Percentiles rank a stretch among this genome's conserved stretches.
Conservation (phyloP, 2,797 vertebrate genomes). For the Vultur gryphus region DNA sequence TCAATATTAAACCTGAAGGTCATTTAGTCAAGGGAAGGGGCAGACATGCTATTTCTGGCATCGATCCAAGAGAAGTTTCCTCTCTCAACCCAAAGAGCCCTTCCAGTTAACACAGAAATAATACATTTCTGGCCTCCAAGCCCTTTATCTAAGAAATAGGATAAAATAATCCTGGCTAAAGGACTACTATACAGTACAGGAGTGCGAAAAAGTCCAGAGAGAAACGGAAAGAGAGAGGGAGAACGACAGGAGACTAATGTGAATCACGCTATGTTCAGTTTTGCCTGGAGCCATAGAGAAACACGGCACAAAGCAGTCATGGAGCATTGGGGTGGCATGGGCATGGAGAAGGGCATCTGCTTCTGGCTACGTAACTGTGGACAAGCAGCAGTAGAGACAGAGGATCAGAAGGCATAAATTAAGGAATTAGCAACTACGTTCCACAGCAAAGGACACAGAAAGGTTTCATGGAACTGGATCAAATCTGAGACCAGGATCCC, state of each 20-base stretch:
- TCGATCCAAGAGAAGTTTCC: neutral
- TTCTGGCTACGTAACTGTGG: neutral
- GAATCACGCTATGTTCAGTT: rapidly evolving
- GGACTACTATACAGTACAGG: neutral
- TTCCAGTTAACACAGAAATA: neutral
- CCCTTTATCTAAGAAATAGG: neutral
- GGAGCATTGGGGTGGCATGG: rapidly evolving
- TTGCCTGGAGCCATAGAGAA: neutral
- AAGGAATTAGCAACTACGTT: neutral
- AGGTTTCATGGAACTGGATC: neutral
- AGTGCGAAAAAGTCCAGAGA: neutral
- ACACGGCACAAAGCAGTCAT: rapidly evolving
- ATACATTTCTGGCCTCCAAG: neutral
- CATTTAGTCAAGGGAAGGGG: conserved; percentile 1
- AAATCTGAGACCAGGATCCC: neutral
- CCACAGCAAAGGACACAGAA: neutral
- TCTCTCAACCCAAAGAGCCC: neutral
- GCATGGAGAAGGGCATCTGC: neutral
- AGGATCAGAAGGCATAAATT: neutral
- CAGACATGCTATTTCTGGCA: neutral
- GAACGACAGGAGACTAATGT: neutral
- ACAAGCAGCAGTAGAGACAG: neutral
- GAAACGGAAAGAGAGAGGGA: neutral
- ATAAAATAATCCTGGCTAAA: neutral
- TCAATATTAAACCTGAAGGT: conserved; percentile 29